Evolutionary conservation across 2,113 vertebrate genomes (phyloP), one percentile per base, ranked within the genome.

Genomic region (Paramisgurnus dabryanus): DNA sequence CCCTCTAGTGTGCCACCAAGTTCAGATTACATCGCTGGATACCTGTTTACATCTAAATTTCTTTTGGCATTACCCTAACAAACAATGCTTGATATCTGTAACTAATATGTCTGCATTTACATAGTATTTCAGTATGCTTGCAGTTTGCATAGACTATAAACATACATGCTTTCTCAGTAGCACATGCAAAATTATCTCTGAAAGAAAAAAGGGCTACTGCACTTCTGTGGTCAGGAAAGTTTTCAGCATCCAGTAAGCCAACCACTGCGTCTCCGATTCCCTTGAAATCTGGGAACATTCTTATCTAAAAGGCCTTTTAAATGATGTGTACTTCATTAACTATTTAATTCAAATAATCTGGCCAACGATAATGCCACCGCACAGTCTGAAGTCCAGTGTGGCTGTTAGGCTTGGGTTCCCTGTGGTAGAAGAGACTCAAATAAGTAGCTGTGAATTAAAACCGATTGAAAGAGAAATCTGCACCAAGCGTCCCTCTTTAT

Each of bases 191-290:
- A 77, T 68, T 49, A 11, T 79, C 34, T 66, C 34, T 58, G 53
- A 40, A 11, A 77, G 17, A 15, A 82, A 63, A 78, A 74, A 65
- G 71, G 15, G 79, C 80, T 47, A 61, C 65, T 85, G 63, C 68
- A 82, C 84, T 89, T 90, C 85, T 90, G 89, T 90, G 90, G 90
- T 90, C 88, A 89, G 84, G 86, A 90, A 89, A 90, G 88, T 76
- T 71, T 88, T 80, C 34, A 68, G 63, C 82, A 27, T 60, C 47
- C 63, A 34, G 4, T 41, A 58, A 18, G 40, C 40, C 55, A 11
- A 76, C 15, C 63, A 63, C 27, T n/a, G 27, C 8, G 13, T 68
- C 50, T 53, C 55, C 8, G 8, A 58, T 58, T 55, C 60, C 39
- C 58, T 60, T 27, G 41, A 41, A 43, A 61, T 53, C 27, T 47